Evolutionary conservation across 2,113 vertebrate species (phyloP).

Genomic region (Nanger granti): DNA sequence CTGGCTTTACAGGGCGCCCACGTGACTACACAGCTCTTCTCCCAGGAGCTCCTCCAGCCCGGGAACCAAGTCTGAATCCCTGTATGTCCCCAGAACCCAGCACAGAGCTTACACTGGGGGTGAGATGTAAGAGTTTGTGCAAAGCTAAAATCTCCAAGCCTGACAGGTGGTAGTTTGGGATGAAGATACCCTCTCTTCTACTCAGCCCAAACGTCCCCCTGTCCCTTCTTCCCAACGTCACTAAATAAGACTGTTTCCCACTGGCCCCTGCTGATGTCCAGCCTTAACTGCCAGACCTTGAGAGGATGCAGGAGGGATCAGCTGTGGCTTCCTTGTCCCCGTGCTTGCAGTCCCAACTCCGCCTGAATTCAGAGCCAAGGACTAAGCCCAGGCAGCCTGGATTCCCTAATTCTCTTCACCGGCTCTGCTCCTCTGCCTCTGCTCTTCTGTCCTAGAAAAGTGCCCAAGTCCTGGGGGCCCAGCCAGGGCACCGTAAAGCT

Average conservation of each 20-base stretch:
- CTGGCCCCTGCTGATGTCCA: background rate
- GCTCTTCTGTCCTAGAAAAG: background rate
- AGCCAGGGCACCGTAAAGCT: background rate
- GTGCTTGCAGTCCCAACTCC: background rate
- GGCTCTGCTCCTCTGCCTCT: background rate
- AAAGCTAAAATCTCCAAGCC: background rate
- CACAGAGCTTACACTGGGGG: background rate
- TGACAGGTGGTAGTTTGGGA: accelerated
- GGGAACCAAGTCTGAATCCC: background rate
- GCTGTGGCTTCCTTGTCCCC: background rate
- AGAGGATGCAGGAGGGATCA: background rate
- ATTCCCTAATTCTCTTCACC: background rate
- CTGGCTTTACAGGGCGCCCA: background rate
- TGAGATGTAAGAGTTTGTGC: background rate
- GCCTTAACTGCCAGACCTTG: background rate
- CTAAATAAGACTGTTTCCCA: background rate
- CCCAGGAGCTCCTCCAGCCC: background rate
- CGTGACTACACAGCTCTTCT: background rate
- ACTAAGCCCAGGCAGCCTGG: background rate
- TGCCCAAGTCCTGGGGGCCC: background rate
- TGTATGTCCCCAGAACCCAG: background rate
- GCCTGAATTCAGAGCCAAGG: background rate
- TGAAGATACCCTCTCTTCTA: background rate
- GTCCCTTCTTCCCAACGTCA: background rate
- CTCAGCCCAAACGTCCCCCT: background rate